Evolutionary conservation across 2,113 vertebrate genomes (phyloP).

Genomic region (Ptilonorhynchus violaceus): DNA sequence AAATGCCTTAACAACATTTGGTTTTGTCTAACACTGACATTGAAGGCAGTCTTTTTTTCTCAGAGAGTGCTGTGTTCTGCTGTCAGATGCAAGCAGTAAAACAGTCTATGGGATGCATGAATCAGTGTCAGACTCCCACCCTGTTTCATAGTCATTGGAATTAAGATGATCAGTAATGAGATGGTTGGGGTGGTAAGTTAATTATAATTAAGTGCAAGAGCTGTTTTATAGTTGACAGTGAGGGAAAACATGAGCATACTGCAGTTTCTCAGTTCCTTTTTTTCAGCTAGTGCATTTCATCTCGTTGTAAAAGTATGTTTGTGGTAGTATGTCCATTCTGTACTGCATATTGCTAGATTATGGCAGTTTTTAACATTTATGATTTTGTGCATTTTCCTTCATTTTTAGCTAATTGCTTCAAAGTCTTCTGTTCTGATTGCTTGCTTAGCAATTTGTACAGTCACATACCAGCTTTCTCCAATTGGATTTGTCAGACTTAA

Average conservation of each 20-base stretch:
- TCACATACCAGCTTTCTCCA: background rate
- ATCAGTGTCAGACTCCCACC: conserved; percentile 7
- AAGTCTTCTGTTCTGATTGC: background rate
- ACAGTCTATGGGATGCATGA: conserved; percentile 2
- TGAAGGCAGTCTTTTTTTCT: background rate
- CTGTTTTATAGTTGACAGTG: background rate
- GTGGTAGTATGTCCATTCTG: background rate
- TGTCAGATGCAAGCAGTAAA: background rate
- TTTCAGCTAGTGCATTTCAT: background rate
- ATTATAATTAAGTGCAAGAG: conserved; percentile 26
- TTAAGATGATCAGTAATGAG: conserved; percentile 45
- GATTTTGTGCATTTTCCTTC: background rate
- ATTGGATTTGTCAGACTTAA: conserved; percentile 16
- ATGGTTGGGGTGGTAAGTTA: conserved; percentile 36
- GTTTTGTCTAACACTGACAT: background rate
- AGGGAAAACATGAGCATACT: background rate
- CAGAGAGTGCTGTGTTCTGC: background rate
- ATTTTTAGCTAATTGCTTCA: background rate
- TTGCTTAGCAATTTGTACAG: background rate
- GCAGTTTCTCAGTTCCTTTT: background rate
- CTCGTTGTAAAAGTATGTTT: background rate
- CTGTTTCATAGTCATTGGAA: conserved; percentile 26
- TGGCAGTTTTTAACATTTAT: background rate
- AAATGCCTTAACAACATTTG: background rate
- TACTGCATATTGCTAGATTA: background rate